Evolutionary conservation across 2,888 invertebrate species (phyloP), one percentile per base, ranked within the genome.

Genomic region (Synergus gifuensis): DNA sequence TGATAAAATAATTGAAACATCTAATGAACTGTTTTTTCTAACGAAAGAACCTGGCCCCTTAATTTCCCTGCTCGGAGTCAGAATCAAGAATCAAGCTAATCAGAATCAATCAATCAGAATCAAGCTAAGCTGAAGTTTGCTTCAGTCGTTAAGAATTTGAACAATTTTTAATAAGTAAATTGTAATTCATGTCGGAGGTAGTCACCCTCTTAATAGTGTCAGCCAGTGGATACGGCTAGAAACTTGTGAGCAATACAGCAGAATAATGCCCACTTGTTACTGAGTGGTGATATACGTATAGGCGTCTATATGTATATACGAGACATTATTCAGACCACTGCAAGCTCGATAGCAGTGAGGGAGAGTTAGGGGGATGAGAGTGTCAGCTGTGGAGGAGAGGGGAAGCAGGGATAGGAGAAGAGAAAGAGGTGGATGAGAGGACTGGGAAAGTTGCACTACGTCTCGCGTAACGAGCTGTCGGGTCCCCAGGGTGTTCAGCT

Each of bases 381-480:
- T 77, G 78, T 64, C 78, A 69, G 67, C 73, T 80, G 54, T n/a
- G n/a, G n/a, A 58, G 60, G 81, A 76, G 77, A 76, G 76, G 49
- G 58, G 77, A 28, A 79, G 77, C 82, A 81, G 80, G 64, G 73
- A 73, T 77, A 78, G 76, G 80, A 81, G 83, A 83, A 79, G 69
- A 76, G 58, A 79, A 22, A 69, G 62, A 79, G 67, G 79, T 63
- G 85, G 84, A 81, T 79, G 86, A 83, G 81, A 85, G 83, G 84
- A 80, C 82, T 80, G 84, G 84, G 84, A 86, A 87, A 88, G 87
- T 87, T 86, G 88, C 86, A 87, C 87, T 88, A 89, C 89, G 90
- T 90, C 88, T 91, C 87, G 86, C 89, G 89, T 91, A 92, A 92
- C 91, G 91, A 91, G 91, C 91, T 91, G 90, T 90, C 86, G 88